These are phyloP conservation scores for Tyrophagus putrescentiae DNA, from an alignment of 1,140 invertebrate genomes.

Conservation along the genomic window DNA sequence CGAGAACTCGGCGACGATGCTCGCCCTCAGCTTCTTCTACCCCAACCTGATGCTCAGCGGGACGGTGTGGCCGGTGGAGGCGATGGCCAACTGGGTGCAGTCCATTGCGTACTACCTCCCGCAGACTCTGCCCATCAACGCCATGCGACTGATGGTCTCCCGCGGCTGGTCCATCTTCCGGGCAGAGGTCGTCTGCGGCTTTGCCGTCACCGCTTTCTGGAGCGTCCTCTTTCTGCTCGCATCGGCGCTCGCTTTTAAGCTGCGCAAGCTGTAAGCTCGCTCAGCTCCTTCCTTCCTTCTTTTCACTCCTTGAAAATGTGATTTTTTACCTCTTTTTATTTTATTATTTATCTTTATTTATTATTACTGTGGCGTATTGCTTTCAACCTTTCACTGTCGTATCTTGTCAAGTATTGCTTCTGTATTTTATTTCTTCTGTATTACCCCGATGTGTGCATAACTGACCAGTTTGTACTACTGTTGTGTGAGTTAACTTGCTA, in stretches of 20 bases:
- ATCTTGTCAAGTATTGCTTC: no score
- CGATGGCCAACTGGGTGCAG: constrained; percentile 68
- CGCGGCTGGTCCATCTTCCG: constrained; percentile 19
- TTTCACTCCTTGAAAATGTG: no score
- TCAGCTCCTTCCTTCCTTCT: background rate
- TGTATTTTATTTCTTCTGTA: no score
- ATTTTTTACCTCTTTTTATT: no score
- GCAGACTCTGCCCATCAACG: constrained; percentile 54
- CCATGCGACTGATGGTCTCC: constrained; percentile 21
- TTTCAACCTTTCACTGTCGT: no score
- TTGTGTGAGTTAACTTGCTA: no score
- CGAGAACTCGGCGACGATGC: constrained; percentile 77
- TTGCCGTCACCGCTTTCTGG: constrained; percentile 19
- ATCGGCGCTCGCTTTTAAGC: constrained; percentile 41
- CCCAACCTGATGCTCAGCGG: constrained; percentile 69
- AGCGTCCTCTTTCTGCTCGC: constrained; percentile 53
- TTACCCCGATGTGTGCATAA: no score
- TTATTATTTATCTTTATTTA: no score
- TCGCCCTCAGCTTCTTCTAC: constrained; percentile 79
- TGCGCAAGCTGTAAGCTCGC: constrained; percentile 10
- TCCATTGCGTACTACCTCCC: constrained; percentile 70
- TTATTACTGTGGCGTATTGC: no score
- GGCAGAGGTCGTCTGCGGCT: constrained; percentile 10
- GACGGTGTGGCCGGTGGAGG: constrained; percentile 79
- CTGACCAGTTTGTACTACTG: no score